Evolutionary conservation across 2,888 invertebrate species (phyloP).

Genomic region (Drosophila falleni): DNA sequence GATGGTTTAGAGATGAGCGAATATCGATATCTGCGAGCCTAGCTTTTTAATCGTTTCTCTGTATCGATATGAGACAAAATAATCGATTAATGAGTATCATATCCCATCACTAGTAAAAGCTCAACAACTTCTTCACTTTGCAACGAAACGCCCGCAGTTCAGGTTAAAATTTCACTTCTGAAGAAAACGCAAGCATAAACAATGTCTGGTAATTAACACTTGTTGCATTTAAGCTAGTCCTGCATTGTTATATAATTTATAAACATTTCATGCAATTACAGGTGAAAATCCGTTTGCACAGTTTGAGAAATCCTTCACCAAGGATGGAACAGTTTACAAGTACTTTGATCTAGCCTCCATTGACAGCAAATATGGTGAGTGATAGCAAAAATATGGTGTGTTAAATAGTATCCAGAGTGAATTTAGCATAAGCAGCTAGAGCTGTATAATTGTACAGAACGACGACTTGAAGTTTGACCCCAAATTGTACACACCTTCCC

Average conservation of each 20-base stretch:
- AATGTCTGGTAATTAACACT: constrained; percentile 72
- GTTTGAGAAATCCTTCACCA: constrained; percentile 82
- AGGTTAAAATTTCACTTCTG: constrained; percentile 40
- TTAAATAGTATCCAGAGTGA: not conserved
- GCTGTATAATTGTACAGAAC: constrained; percentile 26
- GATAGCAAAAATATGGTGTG: too few relatives aligned
- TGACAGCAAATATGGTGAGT: constrained; percentile 93
- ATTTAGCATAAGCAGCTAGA: constrained; percentile 1
- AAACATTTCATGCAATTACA: constrained; percentile 38
- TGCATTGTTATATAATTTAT: constrained; percentile 52
- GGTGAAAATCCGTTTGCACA: constrained; percentile 83
- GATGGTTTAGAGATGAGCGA: too few relatives aligned
- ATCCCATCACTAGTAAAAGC: too few relatives aligned
- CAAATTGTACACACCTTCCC: constrained; percentile 15
- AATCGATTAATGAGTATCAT: too few relatives aligned
- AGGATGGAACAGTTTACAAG: constrained; percentile 86
- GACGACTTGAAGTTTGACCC: constrained; percentile 67
- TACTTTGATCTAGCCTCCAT: constrained; percentile 93
- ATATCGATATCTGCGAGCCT: too few relatives aligned
- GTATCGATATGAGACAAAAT: too few relatives aligned
- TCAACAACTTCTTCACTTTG: too few relatives aligned
- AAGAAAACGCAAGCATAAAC: constrained; percentile 35
- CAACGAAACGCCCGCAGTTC: constrained; percentile 47
- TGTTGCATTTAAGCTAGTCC: constrained; percentile 9
- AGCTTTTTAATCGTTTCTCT: too few relatives aligned